These are phyloP conservation scores for Ichneumoninae sp. DNA, from an alignment of 2,888 invertebrate genomes.

Conservation along the genomic window DNA sequence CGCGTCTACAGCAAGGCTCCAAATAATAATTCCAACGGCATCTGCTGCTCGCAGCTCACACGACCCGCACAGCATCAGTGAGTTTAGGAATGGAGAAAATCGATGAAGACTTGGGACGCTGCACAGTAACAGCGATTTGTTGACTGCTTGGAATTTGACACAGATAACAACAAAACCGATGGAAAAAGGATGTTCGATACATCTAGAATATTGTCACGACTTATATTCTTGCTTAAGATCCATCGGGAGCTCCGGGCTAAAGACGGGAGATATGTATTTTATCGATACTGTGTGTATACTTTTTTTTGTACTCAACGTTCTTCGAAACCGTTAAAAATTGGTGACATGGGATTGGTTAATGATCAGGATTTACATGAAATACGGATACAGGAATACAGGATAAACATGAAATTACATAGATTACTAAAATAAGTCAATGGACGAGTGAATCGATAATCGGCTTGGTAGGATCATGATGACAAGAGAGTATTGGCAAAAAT, in stretches of 20 bases:
- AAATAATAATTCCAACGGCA: conserved; percentile 51
- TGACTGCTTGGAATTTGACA: background rate
- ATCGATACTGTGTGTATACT: too few relatives aligned
- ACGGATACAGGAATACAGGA: too few relatives aligned
- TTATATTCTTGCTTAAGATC: background rate
- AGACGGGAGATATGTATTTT: background rate
- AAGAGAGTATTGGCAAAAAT: too few relatives aligned
- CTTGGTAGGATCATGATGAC: too few relatives aligned
- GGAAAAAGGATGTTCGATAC: background rate
- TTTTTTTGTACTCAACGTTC: too few relatives aligned
- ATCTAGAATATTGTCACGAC: background rate
- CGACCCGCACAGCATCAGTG: background rate
- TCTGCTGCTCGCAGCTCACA: conserved; percentile 28
- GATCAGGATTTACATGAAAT: too few relatives aligned
- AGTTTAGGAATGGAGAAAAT: conserved; percentile 4
- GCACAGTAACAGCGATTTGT: background rate
- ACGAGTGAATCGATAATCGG: too few relatives aligned
- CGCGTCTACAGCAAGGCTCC: conserved; percentile 13
- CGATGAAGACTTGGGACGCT: conserved; percentile 10
- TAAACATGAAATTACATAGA: too few relatives aligned
- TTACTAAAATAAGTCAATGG: too few relatives aligned
- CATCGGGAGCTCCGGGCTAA: background rate
- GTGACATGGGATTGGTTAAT: too few relatives aligned
- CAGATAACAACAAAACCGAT: background rate
- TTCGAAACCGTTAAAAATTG: too few relatives aligned